Evolutionary conservation across 2,113 vertebrate species (phyloP), one percentile per base, ranked within the genome.

Genomic region (Melanocharis versteri): DNA sequence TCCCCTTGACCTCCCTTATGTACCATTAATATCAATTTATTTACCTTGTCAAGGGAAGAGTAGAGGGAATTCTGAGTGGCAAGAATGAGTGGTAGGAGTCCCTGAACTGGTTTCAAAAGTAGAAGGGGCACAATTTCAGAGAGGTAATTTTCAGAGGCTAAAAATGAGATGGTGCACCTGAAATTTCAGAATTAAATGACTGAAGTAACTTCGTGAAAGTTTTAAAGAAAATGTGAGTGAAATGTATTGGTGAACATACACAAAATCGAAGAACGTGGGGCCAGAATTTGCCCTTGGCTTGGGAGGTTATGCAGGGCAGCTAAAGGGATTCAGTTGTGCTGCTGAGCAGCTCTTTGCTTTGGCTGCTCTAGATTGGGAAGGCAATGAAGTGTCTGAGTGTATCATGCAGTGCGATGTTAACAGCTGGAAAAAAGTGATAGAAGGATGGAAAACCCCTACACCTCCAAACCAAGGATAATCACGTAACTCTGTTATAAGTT

Each of bases 1-100:
- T 87, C 65, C 37, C 61, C 70, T 61, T 79, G 65, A 93, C 45
- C 87, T 89, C 47, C 84, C 27, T 82, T 30, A 80, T 20, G 22
- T 66, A 69, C 40, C 66, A 87, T 82, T 79, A 85, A 84, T 85
- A 89, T 81, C 71, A 93, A 83, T 93, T 82, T 84, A 91, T 69
- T 61, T 94, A 28, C 81, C 45, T 78, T 89, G 65, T 72, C 89
- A 87, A 4, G 8, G n/a, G 28, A 84, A 78, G n/a, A 79, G 35
- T 19, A 69, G 57, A 76, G 48, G 37, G 87, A 95, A 89, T 91
- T 82, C 18, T 75, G 73, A 88, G 23, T 39, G 45, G 12, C 51
- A 83, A 71, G 73, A 50, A 93, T 35, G 30, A 60, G 26, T 64
- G 44, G 37, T 51, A 71, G 37, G 23, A 84, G 20, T 60, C 39